Evolutionary conservation across 2,113 vertebrate species (phyloP).

Genomic region (Galbula dea): DNA sequence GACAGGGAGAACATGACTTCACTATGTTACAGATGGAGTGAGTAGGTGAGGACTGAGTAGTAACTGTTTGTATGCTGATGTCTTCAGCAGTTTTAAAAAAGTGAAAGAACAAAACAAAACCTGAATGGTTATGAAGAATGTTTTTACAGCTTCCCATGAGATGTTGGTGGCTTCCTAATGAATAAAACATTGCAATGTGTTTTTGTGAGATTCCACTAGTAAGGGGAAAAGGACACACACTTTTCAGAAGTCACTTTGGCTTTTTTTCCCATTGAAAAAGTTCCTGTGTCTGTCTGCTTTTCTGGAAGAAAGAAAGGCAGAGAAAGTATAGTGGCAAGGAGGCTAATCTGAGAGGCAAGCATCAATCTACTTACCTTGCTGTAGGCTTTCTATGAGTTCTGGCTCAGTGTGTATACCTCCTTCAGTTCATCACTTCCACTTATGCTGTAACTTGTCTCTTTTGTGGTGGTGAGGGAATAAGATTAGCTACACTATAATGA

Average conservation of each 20-base stretch:
- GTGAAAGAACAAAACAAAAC: neutral
- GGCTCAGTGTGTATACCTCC: neutral
- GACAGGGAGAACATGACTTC: neutral
- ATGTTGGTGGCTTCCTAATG: neutral
- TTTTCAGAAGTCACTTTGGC: neutral
- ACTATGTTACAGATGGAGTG: neutral
- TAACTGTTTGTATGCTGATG: slow-evolving; percentile 7
- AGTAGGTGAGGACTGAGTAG: neutral
- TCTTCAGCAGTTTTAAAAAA: neutral
- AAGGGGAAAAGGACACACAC: neutral
- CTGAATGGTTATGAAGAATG: neutral
- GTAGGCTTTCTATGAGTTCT: neutral
- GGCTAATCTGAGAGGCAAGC: neutral
- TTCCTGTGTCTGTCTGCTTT: neutral
- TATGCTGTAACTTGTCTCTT: neutral
- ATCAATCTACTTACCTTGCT: neutral
- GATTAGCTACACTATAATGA: neutral
- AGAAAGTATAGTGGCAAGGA: neutral
- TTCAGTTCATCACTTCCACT: neutral
- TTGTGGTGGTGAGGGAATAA: neutral
- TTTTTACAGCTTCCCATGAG: slow-evolving; percentile 30
- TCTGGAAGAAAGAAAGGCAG: neutral
- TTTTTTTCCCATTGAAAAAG: neutral
- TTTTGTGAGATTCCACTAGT: slow-evolving; percentile 15
- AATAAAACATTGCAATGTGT: slow-evolving; percentile 25